Evolutionary conservation across 2,113 vertebrate species (phyloP), one percentile per base, ranked within the genome.

Genomic region (Tringa solitaria): DNA sequence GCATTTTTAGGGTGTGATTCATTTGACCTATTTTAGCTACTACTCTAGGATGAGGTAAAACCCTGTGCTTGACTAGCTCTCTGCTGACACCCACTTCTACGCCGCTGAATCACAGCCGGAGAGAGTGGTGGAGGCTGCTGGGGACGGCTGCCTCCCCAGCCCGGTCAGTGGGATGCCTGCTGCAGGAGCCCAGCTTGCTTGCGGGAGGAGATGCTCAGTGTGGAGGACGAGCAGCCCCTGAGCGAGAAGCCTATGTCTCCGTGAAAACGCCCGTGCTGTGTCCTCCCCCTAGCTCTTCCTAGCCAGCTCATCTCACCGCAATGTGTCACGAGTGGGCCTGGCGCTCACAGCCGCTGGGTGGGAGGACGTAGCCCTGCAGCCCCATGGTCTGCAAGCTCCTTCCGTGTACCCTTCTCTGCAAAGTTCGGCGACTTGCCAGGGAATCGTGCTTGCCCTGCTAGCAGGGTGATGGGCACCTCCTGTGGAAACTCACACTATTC

Each of bases 1-100:
- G 81, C 94, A 91, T 95, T 95, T 97, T 97, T 94, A 96, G 93
- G 91, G 89, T 95, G 94, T 97, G 96, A 97, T 87, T 96, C 95
- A 96, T 78, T 96, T 97, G 96, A 97, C 96, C 96, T 97, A 97
- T 97, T 97, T 97, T 97, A 96, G 89, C 84, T 96, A 53, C 94
- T 93, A 92, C 95, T 94, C 91, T 56, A 9, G 89, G 81, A 95
- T 95, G 96, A 97, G 89, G 89, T 93, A 96, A 87, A 94, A 68
- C 73, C 73, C 35, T 64, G 64, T 60, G 91, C 80, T 93, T 56
- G 73, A 70, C 84, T 92, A 75, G 94, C 95, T 97, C 94, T 95
- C 86, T 97, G 77, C 93, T 96, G 94, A 97, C 96, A 95, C 95
- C 95, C 94, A 79, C 91, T 84, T 82, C 84, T 20, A 0, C 46